A percentile compares a stretch with the other conserved stretches of the same genome.
Conservation (phyloP, 2,888 invertebrate species). For the Meganola albula region DNA sequence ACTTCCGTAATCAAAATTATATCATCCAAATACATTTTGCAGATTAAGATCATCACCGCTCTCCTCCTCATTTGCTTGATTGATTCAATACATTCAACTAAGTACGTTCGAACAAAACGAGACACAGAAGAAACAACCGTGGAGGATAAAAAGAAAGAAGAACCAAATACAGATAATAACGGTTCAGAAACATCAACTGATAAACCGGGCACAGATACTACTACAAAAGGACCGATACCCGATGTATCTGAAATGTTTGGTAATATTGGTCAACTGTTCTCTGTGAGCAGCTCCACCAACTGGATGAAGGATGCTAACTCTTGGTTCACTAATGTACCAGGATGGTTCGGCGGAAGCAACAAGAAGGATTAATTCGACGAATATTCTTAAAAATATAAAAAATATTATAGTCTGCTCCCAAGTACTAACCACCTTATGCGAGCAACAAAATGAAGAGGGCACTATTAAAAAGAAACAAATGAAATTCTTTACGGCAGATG, state of each 20-base stretch:
- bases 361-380: no score
- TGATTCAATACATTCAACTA: conserved; percentile 11
- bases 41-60: conserved; percentile 22
- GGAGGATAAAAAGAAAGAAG: not conserved
- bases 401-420: no score
- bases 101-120: conserved; percentile 6
- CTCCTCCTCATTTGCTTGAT: conserved; percentile 23
- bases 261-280: conserved; percentile 12
- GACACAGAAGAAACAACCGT: not conserved
- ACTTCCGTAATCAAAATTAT: no score
- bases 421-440: no score
- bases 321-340: conserved; percentile 6
- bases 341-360: not conserved
- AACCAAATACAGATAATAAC: not conserved
- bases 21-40: no score
- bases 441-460: no score
- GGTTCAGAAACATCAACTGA: not conserved
- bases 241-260: not conserved
- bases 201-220: not conserved
- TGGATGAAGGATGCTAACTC: conserved; percentile 9
- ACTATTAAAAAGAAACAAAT: no score
- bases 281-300: conserved; percentile 1
- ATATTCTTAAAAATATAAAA: no score
- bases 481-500: no score
- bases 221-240: not conserved